Percentiles rank a stretch among this genome's conserved stretches.
Evolutionary conservation across 1,140 invertebrate genomes (phyloP).

Genomic region (Drosophila seguyi): DNA sequence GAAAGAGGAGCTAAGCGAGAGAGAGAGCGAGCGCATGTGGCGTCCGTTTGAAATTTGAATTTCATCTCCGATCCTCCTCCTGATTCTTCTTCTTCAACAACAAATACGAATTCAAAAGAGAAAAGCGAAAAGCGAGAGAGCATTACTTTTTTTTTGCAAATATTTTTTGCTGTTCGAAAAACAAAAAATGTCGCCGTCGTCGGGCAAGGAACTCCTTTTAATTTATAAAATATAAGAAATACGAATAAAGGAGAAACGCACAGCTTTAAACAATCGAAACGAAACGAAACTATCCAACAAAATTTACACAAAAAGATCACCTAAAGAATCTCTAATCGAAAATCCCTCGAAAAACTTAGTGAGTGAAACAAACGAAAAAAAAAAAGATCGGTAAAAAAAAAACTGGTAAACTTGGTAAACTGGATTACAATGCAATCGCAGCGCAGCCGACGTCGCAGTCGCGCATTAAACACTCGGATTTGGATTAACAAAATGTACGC

Average conservation of each 20-base stretch:
- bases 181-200: conserved; percentile 55
- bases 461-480: conserved; percentile 56
- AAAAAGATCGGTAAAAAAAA: conserved; percentile 34
- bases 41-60: conserved; percentile 38
- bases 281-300: conserved; percentile 12
- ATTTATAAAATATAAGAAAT: conserved; percentile 47
- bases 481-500: conserved; percentile 75
- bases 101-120: conserved; percentile 2
- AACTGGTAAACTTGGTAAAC: conserved; percentile 67
- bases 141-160: conserved; percentile 25
- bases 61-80: conserved; percentile 26
- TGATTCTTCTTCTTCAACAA: conserved; percentile 6
- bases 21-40: conserved; percentile 37
- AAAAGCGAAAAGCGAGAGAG: neutral
- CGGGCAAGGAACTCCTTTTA: conserved; percentile 54
- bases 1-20: conserved; percentile 12
- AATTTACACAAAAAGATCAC: conserved; percentile 13
- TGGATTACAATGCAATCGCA: conserved; percentile 79
- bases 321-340: conserved; percentile 40
- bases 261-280: conserved; percentile 29
- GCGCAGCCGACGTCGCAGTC: conserved; percentile 76
- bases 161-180: conserved; percentile 41
- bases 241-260: conserved; percentile 33
- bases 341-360: conserved; percentile 38
- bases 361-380: conserved; percentile 11